Evolutionary conservation across 2,888 invertebrate genomes (phyloP).

Genomic region (Eumerus sabulonum): DNA sequence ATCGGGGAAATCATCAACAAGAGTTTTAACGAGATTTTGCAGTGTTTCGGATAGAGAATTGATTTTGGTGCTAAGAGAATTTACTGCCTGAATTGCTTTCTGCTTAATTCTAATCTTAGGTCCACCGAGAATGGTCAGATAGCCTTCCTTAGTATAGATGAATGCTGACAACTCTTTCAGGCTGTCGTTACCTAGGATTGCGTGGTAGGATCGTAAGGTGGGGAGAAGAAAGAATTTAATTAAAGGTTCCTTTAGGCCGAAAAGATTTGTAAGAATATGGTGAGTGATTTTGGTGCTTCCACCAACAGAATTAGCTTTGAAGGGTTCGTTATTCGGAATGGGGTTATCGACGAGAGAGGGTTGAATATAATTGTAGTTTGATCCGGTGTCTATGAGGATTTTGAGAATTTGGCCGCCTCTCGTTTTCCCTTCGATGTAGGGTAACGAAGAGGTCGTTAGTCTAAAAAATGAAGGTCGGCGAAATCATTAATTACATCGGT

Average conservation of each 20-base stretch:
- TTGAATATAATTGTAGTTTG: constrained; percentile 15
- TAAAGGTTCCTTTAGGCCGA: background rate
- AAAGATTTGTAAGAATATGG: background rate
- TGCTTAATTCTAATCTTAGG: constrained; percentile 11
- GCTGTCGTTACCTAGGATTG: constrained; percentile 42
- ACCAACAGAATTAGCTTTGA: constrained; percentile 16
- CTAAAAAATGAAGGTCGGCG: constrained; percentile 4
- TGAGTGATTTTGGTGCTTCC: constrained; percentile 6
- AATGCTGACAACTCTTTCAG: constrained; percentile 35
- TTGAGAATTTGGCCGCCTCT: background rate
- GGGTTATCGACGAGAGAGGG: background rate
- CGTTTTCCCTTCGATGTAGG: constrained; percentile 1
- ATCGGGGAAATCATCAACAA: constrained; percentile 14
- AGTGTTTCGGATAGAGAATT: background rate
- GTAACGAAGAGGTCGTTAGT: background rate
- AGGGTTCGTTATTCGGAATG: constrained; percentile 5
- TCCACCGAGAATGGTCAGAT: constrained; percentile 16
- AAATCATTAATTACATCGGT: too few species aligned
- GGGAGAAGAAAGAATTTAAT: constrained; percentile 43
- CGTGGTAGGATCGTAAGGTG: constrained; percentile 32
- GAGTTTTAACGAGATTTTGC: background rate
- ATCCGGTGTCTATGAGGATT: background rate
- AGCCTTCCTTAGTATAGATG: constrained; percentile 27
- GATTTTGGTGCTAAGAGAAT: background rate
- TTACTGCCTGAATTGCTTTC: constrained; percentile 9